phyloP scores from a whole-genome alignment of 2,888 invertebrate species.

The Drosophila mercatorum region DNA sequence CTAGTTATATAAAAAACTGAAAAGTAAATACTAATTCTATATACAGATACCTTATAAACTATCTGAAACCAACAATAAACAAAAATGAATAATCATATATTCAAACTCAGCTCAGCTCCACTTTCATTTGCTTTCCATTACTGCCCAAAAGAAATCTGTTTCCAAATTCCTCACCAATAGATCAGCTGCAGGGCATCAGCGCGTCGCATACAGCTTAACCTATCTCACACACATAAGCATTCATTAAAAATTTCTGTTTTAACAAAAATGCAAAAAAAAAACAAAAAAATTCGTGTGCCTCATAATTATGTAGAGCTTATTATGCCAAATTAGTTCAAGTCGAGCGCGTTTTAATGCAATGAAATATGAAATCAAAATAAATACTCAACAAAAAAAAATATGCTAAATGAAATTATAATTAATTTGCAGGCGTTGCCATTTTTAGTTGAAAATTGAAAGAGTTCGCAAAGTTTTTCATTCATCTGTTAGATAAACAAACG shows the following conservation, averaged over 20 bases:
- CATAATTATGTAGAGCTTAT: constrained; percentile 64
- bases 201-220: not conserved
- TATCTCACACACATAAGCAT: not conserved
- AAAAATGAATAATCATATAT: not conserved
- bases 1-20: too few species aligned
- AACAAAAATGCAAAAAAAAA: constrained; percentile 28
- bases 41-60: not conserved
- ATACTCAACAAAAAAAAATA: not conserved
- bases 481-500: constrained; percentile 31
- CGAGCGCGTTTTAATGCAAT: constrained; percentile 13
- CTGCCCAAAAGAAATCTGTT: not conserved
- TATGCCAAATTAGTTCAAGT: constrained; percentile 64
- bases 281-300: constrained; percentile 58
- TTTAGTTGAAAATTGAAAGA: constrained; percentile 53
- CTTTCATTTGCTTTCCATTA: not conserved
- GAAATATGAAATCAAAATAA: constrained; percentile 5
- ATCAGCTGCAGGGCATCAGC: not conserved
- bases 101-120: not conserved
- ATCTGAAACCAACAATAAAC: too few species aligned
- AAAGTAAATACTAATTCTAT: not conserved
- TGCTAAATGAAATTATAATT: constrained; percentile 27
- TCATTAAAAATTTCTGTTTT: constrained; percentile 9
- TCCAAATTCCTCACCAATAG: not conserved
- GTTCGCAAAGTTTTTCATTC: constrained; percentile 38
- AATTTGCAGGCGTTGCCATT: constrained; percentile 62